Evolutionary conservation across 53 echinoderm and acorn worm genomes (phyloP).

Genomic region (Echinarachnius parma): DNA sequence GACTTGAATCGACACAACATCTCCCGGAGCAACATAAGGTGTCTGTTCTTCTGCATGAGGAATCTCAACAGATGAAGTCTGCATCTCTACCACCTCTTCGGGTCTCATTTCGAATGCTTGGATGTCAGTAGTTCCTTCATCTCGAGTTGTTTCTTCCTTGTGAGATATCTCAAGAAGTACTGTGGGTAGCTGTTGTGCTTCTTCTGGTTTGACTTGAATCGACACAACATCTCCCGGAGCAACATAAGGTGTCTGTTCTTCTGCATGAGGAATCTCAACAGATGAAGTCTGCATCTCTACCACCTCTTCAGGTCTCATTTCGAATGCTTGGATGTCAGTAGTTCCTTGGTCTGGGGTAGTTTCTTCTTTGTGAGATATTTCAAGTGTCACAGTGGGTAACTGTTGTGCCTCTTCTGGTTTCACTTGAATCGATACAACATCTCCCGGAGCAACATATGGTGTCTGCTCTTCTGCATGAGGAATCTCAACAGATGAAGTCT

Average conservation of each 20-base stretch:
- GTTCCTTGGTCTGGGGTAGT: conserved; percentile 16
- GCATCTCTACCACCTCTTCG: neutral
- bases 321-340: conserved; percentile 24
- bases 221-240: conserved; percentile 23
- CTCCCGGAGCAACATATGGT: neutral
- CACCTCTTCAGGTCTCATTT: conserved; percentile 42
- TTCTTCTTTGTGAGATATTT: conserved; percentile 15
- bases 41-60: neutral
- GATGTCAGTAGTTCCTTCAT: conserved; percentile 30
- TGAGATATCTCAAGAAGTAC: conserved; percentile 30
- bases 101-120: conserved; percentile 14
- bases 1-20: neutral
- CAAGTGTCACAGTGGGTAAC: neutral
- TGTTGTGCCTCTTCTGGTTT: conserved; percentile 27
- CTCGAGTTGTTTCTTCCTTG: neutral
- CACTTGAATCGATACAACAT: neutral
- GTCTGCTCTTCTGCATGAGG: conserved; percentile 1
- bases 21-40: conserved; percentile 31
- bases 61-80: neutral
- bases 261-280: conserved; percentile 40
- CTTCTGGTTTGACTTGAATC: conserved; percentile 27
- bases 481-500: neutral
- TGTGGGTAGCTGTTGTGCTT: conserved; percentile 46
- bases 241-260: conserved; percentile 8
- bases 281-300: conserved; percentile 21